Percentiles rank a stretch among this genome's conserved stretches.
Conservation (phyloP, 2,113 vertebrate genomes). For the Callocephalon fimbriatum region DNA sequence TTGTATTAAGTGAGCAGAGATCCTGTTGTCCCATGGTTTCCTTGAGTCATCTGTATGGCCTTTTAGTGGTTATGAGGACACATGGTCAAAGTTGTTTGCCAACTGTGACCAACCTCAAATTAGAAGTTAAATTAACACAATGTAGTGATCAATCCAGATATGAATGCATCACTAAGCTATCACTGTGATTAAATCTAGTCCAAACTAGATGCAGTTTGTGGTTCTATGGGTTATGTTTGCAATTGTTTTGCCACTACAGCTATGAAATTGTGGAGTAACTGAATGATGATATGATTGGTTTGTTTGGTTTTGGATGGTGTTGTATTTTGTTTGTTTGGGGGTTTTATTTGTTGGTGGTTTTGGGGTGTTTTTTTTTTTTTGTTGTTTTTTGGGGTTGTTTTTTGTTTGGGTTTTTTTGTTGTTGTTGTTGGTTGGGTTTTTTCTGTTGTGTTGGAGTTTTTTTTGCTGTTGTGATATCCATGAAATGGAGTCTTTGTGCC, state of each 20-base stretch:
- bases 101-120: accelerated
- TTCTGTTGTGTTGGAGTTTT: background rate
- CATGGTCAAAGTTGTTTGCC: background rate
- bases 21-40: accelerated
- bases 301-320: background rate
- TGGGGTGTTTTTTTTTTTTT: background rate
- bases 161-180: background rate
- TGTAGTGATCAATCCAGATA: background rate
- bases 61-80: background rate
- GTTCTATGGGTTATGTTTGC: background rate
- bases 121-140: background rate
- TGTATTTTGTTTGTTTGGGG: background rate
- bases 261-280: background rate
- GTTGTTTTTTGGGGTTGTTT: background rate
- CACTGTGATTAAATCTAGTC: background rate
- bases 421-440: background rate
- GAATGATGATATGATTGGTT: background rate
- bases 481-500: background rate
- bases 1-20: background rate
- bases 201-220: background rate
- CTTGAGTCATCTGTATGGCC: background rate
- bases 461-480: background rate
- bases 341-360: background rate
- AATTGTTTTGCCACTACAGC: background rate
- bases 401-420: background rate